phyloP scores from a whole-genome alignment of 2,888 invertebrate genomes.

The Chrysolina haemoptera region DNA sequence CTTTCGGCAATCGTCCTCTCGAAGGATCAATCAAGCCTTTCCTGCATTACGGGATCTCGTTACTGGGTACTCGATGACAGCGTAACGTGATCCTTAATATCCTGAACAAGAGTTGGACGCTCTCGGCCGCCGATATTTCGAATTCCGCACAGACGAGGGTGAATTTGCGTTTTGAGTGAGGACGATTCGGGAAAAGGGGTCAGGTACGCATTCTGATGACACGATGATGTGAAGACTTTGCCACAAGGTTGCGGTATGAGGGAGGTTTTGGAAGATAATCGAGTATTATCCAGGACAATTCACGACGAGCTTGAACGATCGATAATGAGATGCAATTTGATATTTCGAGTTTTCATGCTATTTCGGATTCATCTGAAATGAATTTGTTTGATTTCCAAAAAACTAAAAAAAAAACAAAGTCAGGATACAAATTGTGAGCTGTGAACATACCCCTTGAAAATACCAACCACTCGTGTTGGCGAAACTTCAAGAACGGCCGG shows the following conservation, averaged over 20 bases:
- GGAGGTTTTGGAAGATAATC: not conserved
- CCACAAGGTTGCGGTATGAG: too few relatives aligned
- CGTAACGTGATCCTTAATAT: constrained; percentile 30
- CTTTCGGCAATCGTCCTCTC: constrained; percentile 27
- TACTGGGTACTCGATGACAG: constrained; percentile 26
- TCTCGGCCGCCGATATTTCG: not conserved
- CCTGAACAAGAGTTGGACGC: constrained; percentile 22
- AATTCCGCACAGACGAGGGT: constrained; percentile 13
- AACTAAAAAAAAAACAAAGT: too few relatives aligned
- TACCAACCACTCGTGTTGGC: too few relatives aligned
- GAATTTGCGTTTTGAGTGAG: constrained; percentile 17
- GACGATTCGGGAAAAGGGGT: constrained; percentile 1
- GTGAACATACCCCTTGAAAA: too few relatives aligned
- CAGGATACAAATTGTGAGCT: too few relatives aligned
- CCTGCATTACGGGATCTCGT: constrained; percentile 27
- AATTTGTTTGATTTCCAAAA: too few relatives aligned
- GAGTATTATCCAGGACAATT: not conserved
- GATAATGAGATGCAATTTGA: too few relatives aligned
- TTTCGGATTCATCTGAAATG: not conserved
- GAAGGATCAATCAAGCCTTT: constrained; percentile 32
- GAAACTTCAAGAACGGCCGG: too few relatives aligned
- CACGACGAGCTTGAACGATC: too few relatives aligned
- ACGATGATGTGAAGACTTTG: too few relatives aligned
- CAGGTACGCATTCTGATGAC: too few relatives aligned
- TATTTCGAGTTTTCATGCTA: too few relatives aligned